These are phyloP conservation scores for Agrypnia vestita DNA, from an alignment of 1,140 invertebrate species.

Conservation along the genomic window DNA sequence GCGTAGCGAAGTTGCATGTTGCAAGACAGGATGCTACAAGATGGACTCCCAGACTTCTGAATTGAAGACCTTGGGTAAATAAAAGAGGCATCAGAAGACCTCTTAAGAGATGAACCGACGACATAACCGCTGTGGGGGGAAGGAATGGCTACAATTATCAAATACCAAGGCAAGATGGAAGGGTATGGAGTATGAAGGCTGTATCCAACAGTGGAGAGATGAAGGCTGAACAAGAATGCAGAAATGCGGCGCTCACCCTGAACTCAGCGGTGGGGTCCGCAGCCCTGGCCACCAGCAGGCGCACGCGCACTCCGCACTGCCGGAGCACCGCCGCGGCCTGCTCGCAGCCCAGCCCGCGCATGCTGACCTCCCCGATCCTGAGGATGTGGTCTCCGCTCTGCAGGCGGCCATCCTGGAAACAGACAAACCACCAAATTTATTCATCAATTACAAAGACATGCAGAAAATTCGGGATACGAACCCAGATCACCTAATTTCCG, in stretches of 20 bases:
- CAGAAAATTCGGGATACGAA: too few species aligned
- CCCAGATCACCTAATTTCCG: too few species aligned
- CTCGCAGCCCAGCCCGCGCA: conserved; percentile 90
- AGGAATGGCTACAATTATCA: too few species aligned
- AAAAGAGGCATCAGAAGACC: too few species aligned
- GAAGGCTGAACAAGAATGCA: background rate
- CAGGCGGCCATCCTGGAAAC: conserved; percentile 83
- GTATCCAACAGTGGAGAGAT: too few species aligned
- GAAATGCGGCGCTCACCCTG: conserved; percentile 32
- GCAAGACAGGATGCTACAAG: too few species aligned
- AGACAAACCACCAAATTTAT: background rate
- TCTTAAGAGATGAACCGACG: too few species aligned
- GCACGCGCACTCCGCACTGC: conserved; percentile 86
- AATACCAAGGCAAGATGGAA: background rate
- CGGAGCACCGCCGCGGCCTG: conserved; percentile 90
- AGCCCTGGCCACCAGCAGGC: conserved; percentile 87
- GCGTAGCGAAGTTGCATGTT: too few species aligned
- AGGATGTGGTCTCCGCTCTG: conserved; percentile 92
- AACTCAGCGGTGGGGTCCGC: conserved; percentile 72
- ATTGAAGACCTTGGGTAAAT: too few species aligned
- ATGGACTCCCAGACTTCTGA: too few species aligned
- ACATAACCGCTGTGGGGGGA: too few species aligned
- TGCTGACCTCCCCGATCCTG: conserved; percentile 90
- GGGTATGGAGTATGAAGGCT: background rate
- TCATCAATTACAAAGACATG: too few species aligned